Base-by-base conservation (phyloP, 2,797 vertebrate species). In the Nannoperca obscura region DNA sequence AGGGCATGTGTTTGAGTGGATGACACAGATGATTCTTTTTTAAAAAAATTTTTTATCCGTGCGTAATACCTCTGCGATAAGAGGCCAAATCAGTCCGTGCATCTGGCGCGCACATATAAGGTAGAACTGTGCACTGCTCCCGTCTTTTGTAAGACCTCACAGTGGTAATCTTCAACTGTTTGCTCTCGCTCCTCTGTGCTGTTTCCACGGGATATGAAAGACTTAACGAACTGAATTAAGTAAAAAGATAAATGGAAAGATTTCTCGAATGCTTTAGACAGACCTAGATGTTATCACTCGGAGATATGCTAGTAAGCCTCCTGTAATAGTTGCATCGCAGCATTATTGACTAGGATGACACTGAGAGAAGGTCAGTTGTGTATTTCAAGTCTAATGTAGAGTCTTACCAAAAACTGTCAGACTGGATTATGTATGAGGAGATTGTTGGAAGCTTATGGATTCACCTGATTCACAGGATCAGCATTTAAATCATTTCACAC, bases 311-410 rank as follows among this genome's bases (percentile, higher is more conserved):
- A 15, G 66, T 73, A 50, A 81, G 49, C 40, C 60, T 55, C 24
- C 5, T 78, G 49, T 50, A 19, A 73, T 73, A 81, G 78, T 78
- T 76, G 60, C 61, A 78, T 55, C 32, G 30, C 3, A 12, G 49
- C n/a, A 61, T 44, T 81, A 86, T 81, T 81, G 83, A 82, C 49
- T 24, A 22, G 44, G 30, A 58, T 87, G 78, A 52, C 83, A 80
- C 72, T 62, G 78, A 32, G 57, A 80, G 71, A 89, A 85, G 86
- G 78, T 90, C 80, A 86, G 34, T 42, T 84, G 72, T 69, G 58
- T 74, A 75, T 65, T 83, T 15, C 40, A 80, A 74, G 78, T 83
- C 59, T 68, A 58, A 71, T 68, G 49, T 78, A 54, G 42, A 76
- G 34, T 42, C 61, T 67, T 52, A 19, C 15, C 55, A 64, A 64